Base-by-base conservation (phyloP, 1,140 invertebrate species). In the Tetraneura akinire region DNA sequence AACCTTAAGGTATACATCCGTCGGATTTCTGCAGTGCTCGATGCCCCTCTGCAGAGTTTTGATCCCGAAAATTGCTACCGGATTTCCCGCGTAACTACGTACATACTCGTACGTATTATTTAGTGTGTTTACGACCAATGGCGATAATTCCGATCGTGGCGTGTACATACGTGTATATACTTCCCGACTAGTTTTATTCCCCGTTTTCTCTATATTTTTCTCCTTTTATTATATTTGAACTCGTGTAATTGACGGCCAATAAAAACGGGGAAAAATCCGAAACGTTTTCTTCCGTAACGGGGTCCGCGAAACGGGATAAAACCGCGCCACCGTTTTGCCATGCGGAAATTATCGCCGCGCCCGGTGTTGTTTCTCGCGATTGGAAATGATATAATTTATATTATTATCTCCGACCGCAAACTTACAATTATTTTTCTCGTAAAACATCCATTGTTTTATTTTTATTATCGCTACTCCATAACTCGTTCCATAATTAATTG, bases 211-310 rank as follows among this genome's bases (percentile, higher is more conserved):
- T n/a, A 16, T 51, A 1, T 73, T 11, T 32, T 53, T 29, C 16
- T 32, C 11, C 11, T 73, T 45, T 45, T 78, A 60, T 78, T 62
- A 29, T 62, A 78, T 78, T 78, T 62, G 55, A 78, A 78, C 53
- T 60, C 47, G 11, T 78, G 32, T 78, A 78, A 78, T 78, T 62
- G 55, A 57, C 53, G 55, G 37, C 8, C 23, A 62, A 45, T 45
- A 60, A 78, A 78, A 62, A 47, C 16, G 53, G 13, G 14, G 32
- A 76, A 78, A 55, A 37, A 55, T 60, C 68, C 21, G 4, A 62
- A 42, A 62, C 47, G 53, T 29, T 78, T 78, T 78, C 2, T 76
- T 47, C 23, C 29, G 21, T 14, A n/a, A n/a, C n/a, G n/a, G 23
- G 9, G n/a, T 21, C 23, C 23, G 23, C 16, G 26, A 71, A 66